Evolutionary conservation across 2,888 invertebrate species (phyloP).

Genomic region (Leucoma salicis): DNA sequence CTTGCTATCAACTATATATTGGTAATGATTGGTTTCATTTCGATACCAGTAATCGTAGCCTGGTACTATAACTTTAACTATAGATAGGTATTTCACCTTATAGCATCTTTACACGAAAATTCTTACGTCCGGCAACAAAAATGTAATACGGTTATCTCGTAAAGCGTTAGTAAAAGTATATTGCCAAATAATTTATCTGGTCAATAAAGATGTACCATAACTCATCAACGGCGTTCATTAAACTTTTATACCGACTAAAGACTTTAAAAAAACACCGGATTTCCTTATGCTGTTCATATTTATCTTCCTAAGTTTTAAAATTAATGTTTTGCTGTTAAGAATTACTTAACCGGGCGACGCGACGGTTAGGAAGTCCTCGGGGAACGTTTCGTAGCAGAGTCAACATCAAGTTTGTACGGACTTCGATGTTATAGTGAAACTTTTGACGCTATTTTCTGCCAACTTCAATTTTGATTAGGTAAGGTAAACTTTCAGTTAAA

Average conservation of each 20-base stretch:
- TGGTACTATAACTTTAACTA: too few species aligned
- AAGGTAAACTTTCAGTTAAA: slow-evolving; percentile 43
- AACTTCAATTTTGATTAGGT: slow-evolving; percentile 69
- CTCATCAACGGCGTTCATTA: slow-evolving; percentile 18
- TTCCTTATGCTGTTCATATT: slow-evolving; percentile 26
- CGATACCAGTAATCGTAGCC: too few species aligned
- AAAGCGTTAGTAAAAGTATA: slow-evolving; percentile 16
- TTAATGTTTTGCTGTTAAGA: slow-evolving; percentile 31
- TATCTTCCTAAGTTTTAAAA: slow-evolving; percentile 29
- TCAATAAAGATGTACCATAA: slow-evolving; percentile 15
- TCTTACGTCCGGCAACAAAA: slow-evolving; percentile 1
- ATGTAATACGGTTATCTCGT: slow-evolving; percentile 4
- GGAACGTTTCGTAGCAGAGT: slow-evolving; percentile 38
- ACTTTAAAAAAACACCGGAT: slow-evolving; percentile 20
- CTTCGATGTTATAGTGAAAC: slow-evolving; percentile 47
- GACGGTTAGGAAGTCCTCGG: slow-evolving; percentile 27
- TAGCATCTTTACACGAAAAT: slow-evolving; percentile 3
- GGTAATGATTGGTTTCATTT: too few species aligned
- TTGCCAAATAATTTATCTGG: slow-evolving; percentile 21
- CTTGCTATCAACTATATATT: too few species aligned
- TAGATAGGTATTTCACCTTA: too few species aligned
- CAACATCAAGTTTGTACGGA: slow-evolving; percentile 42
- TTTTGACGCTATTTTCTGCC: slow-evolving; percentile 64
- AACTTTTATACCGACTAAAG: slow-evolving; percentile 17
- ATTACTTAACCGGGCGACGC: slow-evolving; percentile 26